Conservation (phyloP, 2,797 vertebrate genomes). For the Crenichthys baileyi region DNA sequence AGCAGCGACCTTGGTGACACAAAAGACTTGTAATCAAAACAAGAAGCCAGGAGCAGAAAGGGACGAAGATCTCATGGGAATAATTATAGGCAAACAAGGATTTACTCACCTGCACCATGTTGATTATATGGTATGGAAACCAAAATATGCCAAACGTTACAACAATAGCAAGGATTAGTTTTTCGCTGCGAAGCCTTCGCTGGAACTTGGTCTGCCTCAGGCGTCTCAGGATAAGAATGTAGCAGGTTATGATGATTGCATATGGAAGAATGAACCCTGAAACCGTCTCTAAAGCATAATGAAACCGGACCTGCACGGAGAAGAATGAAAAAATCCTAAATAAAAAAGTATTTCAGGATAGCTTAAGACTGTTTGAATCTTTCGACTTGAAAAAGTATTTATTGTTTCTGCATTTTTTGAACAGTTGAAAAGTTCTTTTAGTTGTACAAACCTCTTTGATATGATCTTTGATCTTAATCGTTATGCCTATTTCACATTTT, state of each 20-base stretch:
- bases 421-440: not conserved
- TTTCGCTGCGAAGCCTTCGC: slow-evolving; percentile 80
- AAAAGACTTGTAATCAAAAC: not conserved
- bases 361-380: not conserved
- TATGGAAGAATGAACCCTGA: slow-evolving; percentile 87
- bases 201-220: slow-evolving; percentile 80
- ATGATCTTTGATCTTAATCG: not conserved
- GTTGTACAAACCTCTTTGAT: not conserved
- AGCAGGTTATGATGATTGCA: slow-evolving; percentile 83
- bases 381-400: not conserved
- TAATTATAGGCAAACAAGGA: not conserved
- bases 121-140: slow-evolving; percentile 88
- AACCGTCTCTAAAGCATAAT: slow-evolving; percentile 85
- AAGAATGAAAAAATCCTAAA: not conserved
- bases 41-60: not conserved
- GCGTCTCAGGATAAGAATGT: slow-evolving; percentile 84
- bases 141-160: slow-evolving; percentile 88
- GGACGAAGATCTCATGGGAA: not conserved
- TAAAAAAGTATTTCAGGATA: not conserved
- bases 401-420: not conserved
- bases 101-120: slow-evolving; percentile 82
- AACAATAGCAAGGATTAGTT: slow-evolving; percentile 88
- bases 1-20: slow-evolving; percentile 63
- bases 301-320: slow-evolving; percentile 77
- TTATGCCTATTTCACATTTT: not conserved